Conservation (phyloP, 92 coral and sea anemone species). For the Nematostella vectensis region DNA sequence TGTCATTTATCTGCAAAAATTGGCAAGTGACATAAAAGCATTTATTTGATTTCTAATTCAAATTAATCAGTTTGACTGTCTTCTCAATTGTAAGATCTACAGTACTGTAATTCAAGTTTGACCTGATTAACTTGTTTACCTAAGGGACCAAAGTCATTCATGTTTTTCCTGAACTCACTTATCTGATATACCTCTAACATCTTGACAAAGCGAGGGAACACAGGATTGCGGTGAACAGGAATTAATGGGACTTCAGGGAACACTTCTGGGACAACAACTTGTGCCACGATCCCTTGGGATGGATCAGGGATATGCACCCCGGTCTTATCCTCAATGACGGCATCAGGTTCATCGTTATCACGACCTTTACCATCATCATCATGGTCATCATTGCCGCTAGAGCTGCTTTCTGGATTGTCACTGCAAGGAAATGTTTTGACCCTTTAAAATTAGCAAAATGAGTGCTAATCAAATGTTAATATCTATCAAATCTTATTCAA, state of each 20-base stretch:
- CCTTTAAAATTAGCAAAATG: not conserved
- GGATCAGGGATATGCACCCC: constrained; percentile 55
- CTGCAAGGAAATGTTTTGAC: not conserved
- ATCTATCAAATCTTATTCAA: too few species aligned
- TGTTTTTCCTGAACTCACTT: too few species aligned
- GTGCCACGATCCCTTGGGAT: constrained; percentile 68
- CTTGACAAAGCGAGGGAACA: constrained; percentile 97
- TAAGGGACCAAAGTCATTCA: too few species aligned
- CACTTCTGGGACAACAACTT: constrained; percentile 86
- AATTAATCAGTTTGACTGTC: too few species aligned
- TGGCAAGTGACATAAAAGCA: not conserved
- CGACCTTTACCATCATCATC: constrained; percentile 43
- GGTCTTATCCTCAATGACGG: constrained; percentile 81
- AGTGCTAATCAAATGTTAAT: too few species aligned
- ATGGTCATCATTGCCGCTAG: constrained; percentile 45
- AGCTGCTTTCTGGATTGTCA: constrained; percentile 7
- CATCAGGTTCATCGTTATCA: constrained; percentile 59
- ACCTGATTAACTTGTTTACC: too few species aligned
- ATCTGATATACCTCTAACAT: constrained; percentile 95
- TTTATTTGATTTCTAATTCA: not conserved
- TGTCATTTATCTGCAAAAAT: constrained; percentile 67
- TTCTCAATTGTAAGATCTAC: too few species aligned
- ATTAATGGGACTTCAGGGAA: constrained; percentile 91
- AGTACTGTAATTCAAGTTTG: too few species aligned
- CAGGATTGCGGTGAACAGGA: constrained; percentile 95